phyloP scores from a whole-genome alignment of 2,888 invertebrate genomes.

The Drosophila kuntzei region DNA sequence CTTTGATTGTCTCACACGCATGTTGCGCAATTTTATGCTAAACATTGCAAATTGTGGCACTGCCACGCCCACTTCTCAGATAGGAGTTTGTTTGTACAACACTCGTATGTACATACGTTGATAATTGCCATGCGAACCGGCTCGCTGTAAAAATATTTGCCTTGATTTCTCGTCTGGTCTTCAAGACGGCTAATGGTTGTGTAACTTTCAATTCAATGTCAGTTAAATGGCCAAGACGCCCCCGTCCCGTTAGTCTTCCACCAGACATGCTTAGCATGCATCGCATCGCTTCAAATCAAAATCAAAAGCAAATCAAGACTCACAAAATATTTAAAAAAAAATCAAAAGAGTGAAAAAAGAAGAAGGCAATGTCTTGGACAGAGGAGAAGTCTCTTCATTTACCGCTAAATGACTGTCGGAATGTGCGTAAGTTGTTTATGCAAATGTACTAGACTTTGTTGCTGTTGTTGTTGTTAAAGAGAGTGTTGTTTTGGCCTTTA shows the following conservation, averaged over 20 bases:
- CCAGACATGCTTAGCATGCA: conserved; percentile 65
- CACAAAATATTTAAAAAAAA: conserved; percentile 42
- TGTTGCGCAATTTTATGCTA: conserved; percentile 79
- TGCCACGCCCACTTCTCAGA: conserved; percentile 61
- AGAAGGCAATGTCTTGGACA: conserved; percentile 43
- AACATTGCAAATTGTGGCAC: conserved; percentile 71
- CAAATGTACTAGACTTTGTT: conserved; percentile 59
- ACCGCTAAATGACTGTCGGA: conserved; percentile 71
- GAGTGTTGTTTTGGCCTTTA: conserved; percentile 30
- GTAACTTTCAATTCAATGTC: conserved; percentile 80
- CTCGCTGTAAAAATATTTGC: conserved; percentile 64
- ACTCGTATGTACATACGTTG: conserved; percentile 5
- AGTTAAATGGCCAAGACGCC: conserved; percentile 53
- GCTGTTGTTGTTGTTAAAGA: conserved; percentile 22
- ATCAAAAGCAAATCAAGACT: conserved; percentile 67
- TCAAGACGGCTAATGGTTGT: conserved; percentile 56
- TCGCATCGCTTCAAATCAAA: conserved; percentile 55
- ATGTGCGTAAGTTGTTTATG: conserved; percentile 72
- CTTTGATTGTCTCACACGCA: conserved; percentile 50
- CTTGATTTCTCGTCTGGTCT: conserved; percentile 66
- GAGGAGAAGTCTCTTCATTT: conserved; percentile 40
- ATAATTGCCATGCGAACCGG: conserved; percentile 74
- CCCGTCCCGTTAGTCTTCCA: neutral
- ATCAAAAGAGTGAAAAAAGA: conserved; percentile 5
- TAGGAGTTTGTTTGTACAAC: conserved; percentile 13